Evolutionary conservation across 2,797 vertebrate species (phyloP), one percentile per base, ranked within the genome.

Genomic region (Rhynchonycteris naso): DNA sequence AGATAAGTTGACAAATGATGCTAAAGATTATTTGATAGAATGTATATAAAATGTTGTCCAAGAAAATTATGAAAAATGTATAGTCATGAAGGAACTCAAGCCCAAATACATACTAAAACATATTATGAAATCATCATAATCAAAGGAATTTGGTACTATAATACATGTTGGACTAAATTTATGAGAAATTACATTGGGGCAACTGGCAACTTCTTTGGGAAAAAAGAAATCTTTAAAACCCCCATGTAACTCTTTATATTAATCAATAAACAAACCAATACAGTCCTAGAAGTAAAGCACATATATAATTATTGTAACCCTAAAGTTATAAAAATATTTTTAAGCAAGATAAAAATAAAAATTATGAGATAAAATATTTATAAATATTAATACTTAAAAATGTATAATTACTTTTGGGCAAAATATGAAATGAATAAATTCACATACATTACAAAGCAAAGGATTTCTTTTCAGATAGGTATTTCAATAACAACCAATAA

Each of bases 331-430:
- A 86, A 78, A 58, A 76, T 83, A 86, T 72, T 63, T 74, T 33
- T 91, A 93, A 38, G 8, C 26, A 90, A 19, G 3, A 83, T 81
- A 54, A 59, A 87, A 94, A 66, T 28, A 56, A 28, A 95, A 85
- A 8, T 35, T 30, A 88, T n/a, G 26, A 58, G 11, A 75, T 33
- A 85, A 93, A 92, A 91, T 69, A 74, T 14, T 81, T n/a, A 65
- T 75, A 88, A 80, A 35, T 84, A 81, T 28, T 81, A 85, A n/a
- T 52, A 82, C 19, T 47, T 93, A 88, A 58, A 86, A 75, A 81
- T 24, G 0, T 54, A 8, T 54, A 68, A 83, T 15, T 38, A 93
- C 50, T 78, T 59, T 58, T 16, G 18, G 14, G 14, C 8, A 58
- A 92, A 74, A 83, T 68, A 58, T 24, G n/a, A 91, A 86, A 16